Percentiles rank a stretch among this genome's conserved stretches.
Evolutionary conservation across 2,888 invertebrate species (phyloP).

Genomic region (Fragum fragum): DNA sequence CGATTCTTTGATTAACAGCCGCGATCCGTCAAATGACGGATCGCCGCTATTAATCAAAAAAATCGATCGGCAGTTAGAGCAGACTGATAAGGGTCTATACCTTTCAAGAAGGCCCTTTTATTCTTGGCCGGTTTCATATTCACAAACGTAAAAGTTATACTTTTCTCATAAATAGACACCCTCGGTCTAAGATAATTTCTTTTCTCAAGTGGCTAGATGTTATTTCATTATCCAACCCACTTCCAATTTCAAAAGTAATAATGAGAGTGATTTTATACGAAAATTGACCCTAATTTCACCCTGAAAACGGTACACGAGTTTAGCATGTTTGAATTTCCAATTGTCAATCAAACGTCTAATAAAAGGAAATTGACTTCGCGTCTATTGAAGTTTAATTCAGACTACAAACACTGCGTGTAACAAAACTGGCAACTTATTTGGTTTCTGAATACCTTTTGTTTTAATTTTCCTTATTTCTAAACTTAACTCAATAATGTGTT

Average conservation of each 20-base stretch:
- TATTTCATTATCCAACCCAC: background rate
- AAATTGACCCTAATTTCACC: conserved; percentile 6
- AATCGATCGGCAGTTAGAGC: no score
- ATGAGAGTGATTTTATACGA: background rate
- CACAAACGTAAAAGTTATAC: background rate
- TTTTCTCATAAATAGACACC: background rate
- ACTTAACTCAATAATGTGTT: no score
- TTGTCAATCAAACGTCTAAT: conserved; percentile 3
- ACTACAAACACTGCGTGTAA: background rate
- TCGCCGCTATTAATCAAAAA: no score
- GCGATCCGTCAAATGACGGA: no score
- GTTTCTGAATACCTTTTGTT: background rate
- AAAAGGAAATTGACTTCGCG: background rate
- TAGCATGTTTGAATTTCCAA: conserved; percentile 2
- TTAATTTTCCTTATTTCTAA: background rate
- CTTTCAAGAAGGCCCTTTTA: background rate
- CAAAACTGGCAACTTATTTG: background rate
- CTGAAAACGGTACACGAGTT: background rate
- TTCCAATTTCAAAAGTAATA: background rate
- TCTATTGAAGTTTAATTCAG: background rate
- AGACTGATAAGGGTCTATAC: no score
- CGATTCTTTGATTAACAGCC: no score
- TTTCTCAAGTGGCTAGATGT: background rate
- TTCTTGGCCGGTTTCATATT: background rate
- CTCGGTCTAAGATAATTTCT: background rate